A percentile compares a stretch with the other conserved stretches of the same genome.
Evolutionary conservation across 1,140 invertebrate species (phyloP).

Genomic region (Cotesia typhae): DNA sequence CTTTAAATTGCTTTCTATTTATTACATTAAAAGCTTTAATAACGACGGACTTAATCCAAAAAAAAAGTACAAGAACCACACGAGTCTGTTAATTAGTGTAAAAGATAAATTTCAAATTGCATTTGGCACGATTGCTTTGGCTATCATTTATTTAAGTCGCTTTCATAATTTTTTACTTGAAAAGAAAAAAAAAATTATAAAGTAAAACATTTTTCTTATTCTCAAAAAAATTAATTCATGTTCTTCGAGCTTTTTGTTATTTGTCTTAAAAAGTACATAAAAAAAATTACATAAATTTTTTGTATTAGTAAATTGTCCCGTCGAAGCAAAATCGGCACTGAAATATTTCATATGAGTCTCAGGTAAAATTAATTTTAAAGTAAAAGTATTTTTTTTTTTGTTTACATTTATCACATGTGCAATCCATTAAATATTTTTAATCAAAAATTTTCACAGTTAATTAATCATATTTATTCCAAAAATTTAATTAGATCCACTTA

Average conservation of each 20-base stretch:
- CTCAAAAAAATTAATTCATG: too few species aligned
- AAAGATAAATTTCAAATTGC: constrained; percentile 8
- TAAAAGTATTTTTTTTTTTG: constrained; percentile 12
- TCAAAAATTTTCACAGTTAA: too few species aligned
- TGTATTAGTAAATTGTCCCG: constrained; percentile 52
- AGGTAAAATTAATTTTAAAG: constrained; percentile 54
- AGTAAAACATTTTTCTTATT: background rate
- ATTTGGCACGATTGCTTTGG: constrained; percentile 27
- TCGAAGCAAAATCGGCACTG: constrained; percentile 64
- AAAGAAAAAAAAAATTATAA: background rate
- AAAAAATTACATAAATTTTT: constrained; percentile 45
- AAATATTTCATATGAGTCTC: constrained; percentile 66
- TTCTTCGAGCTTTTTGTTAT: constrained; percentile 1
- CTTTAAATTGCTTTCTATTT: background rate
- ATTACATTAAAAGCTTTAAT: background rate
- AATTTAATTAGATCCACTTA: too few species aligned
- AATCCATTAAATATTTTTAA: background rate
- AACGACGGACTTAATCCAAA: background rate
- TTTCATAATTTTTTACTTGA: background rate
- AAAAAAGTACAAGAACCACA: constrained; percentile 26
- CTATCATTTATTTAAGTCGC: background rate
- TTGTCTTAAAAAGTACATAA: constrained; percentile 7
- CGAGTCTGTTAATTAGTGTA: constrained; percentile 22
- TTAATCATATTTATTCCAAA: background rate
- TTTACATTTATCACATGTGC: background rate